phyloP scores from a whole-genome alignment of 2,888 invertebrate genomes.

The Scaptodrosophila latifasciaeformis region DNA sequence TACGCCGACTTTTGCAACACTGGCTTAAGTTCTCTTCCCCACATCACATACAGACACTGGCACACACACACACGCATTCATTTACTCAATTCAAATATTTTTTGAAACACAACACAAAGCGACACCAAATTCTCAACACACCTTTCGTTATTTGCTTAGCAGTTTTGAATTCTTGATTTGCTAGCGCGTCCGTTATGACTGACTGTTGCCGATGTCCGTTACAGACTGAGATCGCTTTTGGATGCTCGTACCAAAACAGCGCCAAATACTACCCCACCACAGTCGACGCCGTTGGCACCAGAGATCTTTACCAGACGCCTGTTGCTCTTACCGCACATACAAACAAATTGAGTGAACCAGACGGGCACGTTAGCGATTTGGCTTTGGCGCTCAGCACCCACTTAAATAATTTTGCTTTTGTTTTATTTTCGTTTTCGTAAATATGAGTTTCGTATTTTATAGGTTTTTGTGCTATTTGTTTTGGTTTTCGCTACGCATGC shows the following conservation, averaged over 20 bases:
- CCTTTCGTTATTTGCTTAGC: constrained; percentile 23
- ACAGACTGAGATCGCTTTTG: constrained; percentile 57
- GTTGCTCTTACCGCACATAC: constrained; percentile 42
- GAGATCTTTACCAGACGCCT: constrained; percentile 52
- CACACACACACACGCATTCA: constrained; percentile 17
- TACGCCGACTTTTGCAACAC: constrained; percentile 46
- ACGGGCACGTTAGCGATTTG: constrained; percentile 22
- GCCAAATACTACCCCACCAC: no score
- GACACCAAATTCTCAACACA: no score
- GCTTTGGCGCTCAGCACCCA: constrained; percentile 39
- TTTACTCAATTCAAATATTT: constrained; percentile 29
- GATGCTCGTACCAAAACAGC: constrained; percentile 12
- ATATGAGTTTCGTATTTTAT: constrained; percentile 6
- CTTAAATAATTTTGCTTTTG: no score
- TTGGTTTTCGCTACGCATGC: background rate
- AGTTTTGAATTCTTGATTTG: constrained; percentile 24
- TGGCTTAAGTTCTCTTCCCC: constrained; percentile 9
- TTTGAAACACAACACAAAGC: constrained; percentile 24
- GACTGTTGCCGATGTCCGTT: constrained; percentile 52
- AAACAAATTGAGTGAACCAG: background rate
- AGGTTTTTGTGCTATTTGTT: background rate
- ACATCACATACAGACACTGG: constrained; percentile 7
- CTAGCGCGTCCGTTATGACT: constrained; percentile 60
- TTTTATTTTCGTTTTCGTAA: no score
- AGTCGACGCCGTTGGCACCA: constrained; percentile 6